Evolutionary conservation across 1,140 invertebrate species (phyloP), one percentile per base, ranked within the genome.

Genomic region (Melitaea cinxia): DNA sequence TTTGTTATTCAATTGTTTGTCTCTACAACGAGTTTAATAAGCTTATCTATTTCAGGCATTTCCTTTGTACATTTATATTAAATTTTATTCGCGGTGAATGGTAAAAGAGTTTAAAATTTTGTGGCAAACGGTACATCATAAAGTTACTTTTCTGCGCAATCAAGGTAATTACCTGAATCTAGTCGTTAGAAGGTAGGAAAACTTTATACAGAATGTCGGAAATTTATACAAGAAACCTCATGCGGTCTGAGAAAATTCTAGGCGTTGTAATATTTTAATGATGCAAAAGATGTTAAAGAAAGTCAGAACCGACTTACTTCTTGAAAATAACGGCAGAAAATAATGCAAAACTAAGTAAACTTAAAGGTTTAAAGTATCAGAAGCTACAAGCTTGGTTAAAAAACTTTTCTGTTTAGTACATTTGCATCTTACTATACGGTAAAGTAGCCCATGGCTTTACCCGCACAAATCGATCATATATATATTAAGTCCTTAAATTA

Each of bases 1-100:
- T 79, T 79, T 72, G 80, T 73, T 75, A 68, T 68, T 68, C 47
- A 68, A 66, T 70, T 61, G 58, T 62, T 53, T n/a, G n/a, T 63
- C 35, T 53, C 24, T 26, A 21, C 47, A 58, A 19, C 54, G 55
- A 49, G 19, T 61, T 50, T 61, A 65, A 65, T 70, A 24, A 61
- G 68, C 52, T 70, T 70, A 65, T 57, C 37, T 61, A 55, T 65
- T 64, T 50, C 19, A 53, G 26, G 37, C 50, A n/a, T 65, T 54
- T 49, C 47, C 62, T 65, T 65, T 49, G 61, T 42, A 37, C 42
- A 55, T 37, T 52, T 50, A 33, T n/a, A n/a, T n/a, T n/a, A n/a
- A n/a, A n/a, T 63, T 64, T 57, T 56, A 65, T 56, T 23, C 52
- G 10, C 28, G 10, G 37, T 57, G 30, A 59, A 54, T 37, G 33